Evolutionary conservation across 1,140 invertebrate species (phyloP).

Genomic region (Diorhabda elongata): DNA sequence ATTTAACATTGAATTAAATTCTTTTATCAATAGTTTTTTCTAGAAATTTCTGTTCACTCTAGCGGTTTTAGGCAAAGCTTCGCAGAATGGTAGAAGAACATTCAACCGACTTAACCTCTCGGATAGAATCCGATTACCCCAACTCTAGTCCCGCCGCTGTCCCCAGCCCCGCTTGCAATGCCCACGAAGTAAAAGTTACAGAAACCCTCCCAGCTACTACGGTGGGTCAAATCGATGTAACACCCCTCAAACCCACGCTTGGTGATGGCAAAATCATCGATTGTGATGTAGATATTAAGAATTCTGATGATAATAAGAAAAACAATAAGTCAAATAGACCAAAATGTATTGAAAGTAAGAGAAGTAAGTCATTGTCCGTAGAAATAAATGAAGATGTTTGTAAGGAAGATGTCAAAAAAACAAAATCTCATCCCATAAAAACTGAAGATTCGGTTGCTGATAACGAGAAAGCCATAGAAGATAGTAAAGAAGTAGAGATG

Average conservation of each 20-base stretch:
- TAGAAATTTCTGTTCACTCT: too few relatives aligned
- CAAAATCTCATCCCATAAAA: slow-evolving; percentile 38
- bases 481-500: slow-evolving; percentile 32
- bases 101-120: slow-evolving; percentile 39
- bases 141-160: slow-evolving; percentile 34
- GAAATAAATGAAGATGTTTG: slow-evolving; percentile 34
- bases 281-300: slow-evolving; percentile 32
- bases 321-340: slow-evolving; percentile 28
- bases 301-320: slow-evolving; percentile 26
- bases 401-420: slow-evolving; percentile 39
- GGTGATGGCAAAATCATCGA: slow-evolving; percentile 24
- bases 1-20: too few relatives aligned
- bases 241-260: slow-evolving; percentile 22
- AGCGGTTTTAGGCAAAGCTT: slow-evolving; percentile 37
- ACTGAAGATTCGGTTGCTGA: slow-evolving; percentile 21
- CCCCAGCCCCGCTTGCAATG: slow-evolving; percentile 27
- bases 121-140: slow-evolving; percentile 43
- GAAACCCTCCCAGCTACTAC: slow-evolving; percentile 22
- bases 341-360: slow-evolving; percentile 36
- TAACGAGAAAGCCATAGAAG: slow-evolving; percentile 21
- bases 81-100: slow-evolving; percentile 48
- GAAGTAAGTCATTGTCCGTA: slow-evolving; percentile 38
- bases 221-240: slow-evolving; percentile 20
- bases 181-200: slow-evolving; percentile 27
- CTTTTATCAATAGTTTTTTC: too few relatives aligned